Conservation (phyloP, 2,797 vertebrate species). For the Lemur catta region DNA sequence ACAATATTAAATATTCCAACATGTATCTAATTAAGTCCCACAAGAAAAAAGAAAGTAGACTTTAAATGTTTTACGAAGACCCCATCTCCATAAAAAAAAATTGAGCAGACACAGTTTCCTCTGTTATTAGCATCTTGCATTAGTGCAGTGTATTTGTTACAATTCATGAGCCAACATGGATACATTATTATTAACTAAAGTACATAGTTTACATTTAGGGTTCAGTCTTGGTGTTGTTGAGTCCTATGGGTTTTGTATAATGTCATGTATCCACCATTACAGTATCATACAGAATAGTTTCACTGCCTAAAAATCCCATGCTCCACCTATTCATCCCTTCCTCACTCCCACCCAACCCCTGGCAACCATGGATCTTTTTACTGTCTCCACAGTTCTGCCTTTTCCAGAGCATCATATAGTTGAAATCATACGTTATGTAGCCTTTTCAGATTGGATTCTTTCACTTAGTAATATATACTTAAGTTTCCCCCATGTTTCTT, state of each 20-base stretch:
- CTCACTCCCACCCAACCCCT: neutral
- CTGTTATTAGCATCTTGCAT: neutral
- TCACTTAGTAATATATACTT: neutral
- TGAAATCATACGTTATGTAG: neutral
- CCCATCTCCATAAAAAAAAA: neutral
- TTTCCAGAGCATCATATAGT: neutral
- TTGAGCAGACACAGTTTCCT: neutral
- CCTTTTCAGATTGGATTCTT: neutral
- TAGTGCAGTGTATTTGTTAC: neutral
- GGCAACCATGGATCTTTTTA: neutral
- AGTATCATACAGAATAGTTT: neutral
- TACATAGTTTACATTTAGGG: neutral
- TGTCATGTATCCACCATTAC: neutral
- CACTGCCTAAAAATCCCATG: neutral
- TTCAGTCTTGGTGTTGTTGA: neutral
- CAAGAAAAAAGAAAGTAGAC: neutral
- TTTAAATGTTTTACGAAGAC: neutral
- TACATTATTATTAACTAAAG: neutral
- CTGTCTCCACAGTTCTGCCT: neutral
- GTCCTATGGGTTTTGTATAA: neutral
- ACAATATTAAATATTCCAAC: neutral
- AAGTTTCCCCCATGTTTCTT: neutral
- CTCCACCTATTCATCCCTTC: neutral
- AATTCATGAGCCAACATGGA: neutral
- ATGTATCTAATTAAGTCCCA: neutral